A percentile compares a stretch with the other conserved stretches of the same genome.
Evolutionary conservation across 2,797 vertebrate genomes (phyloP).

Genomic region (Cygnus olor): DNA sequence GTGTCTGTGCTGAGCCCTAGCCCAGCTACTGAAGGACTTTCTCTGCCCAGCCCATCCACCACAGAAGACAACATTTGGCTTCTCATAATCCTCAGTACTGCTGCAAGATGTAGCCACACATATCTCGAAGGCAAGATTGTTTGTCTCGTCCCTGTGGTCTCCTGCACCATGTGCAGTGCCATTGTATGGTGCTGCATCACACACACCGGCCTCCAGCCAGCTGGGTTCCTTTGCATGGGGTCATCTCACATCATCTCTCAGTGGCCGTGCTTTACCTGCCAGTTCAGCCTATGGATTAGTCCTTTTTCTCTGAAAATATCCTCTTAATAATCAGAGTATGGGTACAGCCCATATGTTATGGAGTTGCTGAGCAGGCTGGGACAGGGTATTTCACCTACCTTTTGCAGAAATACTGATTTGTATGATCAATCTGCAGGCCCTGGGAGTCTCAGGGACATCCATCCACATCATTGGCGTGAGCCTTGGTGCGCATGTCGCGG

Average conservation of each 20-base stretch:
- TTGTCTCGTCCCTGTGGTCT: rapidly evolving
- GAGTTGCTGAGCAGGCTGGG: neutral
- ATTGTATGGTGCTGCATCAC: neutral
- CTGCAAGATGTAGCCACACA: neutral
- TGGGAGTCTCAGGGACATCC: constrained; percentile 83
- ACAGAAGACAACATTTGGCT: neutral
- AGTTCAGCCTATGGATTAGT: neutral
- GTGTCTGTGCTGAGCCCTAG: neutral
- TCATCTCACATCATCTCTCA: neutral
- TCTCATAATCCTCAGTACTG: neutral
- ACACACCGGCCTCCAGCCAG: neutral
- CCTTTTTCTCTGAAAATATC: neutral
- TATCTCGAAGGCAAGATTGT: neutral
- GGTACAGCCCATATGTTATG: neutral
- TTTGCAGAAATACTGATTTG: neutral
- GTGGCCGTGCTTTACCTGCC: neutral
- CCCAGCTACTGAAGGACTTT: neutral
- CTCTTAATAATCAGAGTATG: neutral
- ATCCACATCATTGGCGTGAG: constrained; percentile 95
- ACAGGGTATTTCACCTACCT: neutral
- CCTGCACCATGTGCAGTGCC: neutral
- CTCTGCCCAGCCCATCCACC: neutral
- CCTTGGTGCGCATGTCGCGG: constrained; percentile 91
- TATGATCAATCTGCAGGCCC: constrained; percentile 71
- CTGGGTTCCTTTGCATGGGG: neutral